Evolutionary conservation across 2,888 invertebrate genomes (phyloP).

Genomic region (Dolomedes plantarius): DNA sequence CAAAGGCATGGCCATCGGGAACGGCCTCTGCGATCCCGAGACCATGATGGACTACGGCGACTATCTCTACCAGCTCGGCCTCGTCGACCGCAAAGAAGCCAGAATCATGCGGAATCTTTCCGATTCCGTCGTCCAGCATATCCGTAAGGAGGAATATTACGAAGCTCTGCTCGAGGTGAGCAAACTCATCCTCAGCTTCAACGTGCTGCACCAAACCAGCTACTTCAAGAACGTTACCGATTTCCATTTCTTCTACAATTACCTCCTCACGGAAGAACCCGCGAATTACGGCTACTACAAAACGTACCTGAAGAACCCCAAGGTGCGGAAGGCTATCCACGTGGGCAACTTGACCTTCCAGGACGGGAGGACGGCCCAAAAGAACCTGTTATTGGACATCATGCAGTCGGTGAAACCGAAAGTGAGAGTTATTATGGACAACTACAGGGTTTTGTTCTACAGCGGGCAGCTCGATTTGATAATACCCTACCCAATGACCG

Average conservation of each 20-base stretch:
- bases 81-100: constrained; percentile 74
- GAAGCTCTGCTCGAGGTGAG: background rate
- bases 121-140: background rate
- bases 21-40: constrained; percentile 75
- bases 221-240: constrained; percentile 87
- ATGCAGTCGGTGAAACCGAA: constrained; percentile 85
- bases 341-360: constrained; percentile 87
- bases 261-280: constrained; percentile 79
- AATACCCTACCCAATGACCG: constrained; percentile 89
- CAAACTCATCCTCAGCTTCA: background rate
- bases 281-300: constrained; percentile 79
- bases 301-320: constrained; percentile 81
- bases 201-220: background rate
- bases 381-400: constrained; percentile 84
- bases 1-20: constrained; percentile 77
- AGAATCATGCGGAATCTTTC: constrained; percentile 16
- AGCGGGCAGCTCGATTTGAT: constrained; percentile 94
- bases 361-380: constrained; percentile 81
- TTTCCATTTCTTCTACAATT: constrained; percentile 86
- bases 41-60: constrained; percentile 77
- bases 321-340: constrained; percentile 86
- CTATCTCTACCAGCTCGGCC: constrained; percentile 77
- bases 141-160: constrained; percentile 2
- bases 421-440: constrained; percentile 76
- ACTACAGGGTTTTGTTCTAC: constrained; percentile 80